Conservation (phyloP, 2,888 invertebrate genomes). For the Drosophila atroscutellata region DNA sequence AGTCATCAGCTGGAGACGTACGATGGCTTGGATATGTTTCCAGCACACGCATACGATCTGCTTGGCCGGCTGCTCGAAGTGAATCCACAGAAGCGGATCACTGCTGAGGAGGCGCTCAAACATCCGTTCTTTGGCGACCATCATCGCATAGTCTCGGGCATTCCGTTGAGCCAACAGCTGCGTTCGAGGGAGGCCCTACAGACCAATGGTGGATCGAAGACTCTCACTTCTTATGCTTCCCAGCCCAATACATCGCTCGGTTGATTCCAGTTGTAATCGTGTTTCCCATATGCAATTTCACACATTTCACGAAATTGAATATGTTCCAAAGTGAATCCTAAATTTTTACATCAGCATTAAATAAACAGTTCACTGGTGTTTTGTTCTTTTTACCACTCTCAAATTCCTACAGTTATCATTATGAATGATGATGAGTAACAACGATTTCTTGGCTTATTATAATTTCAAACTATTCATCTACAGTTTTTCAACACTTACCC, state of each 20-base stretch:
- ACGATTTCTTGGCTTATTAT: not conserved
- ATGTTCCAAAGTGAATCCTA: conserved; percentile 30
- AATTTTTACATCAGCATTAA: conserved; percentile 34
- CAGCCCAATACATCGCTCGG: conserved; percentile 17
- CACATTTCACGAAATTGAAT: conserved; percentile 37
- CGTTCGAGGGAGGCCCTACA: conserved; percentile 42
- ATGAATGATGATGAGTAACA: not conserved
- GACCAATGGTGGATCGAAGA: conserved; percentile 23
- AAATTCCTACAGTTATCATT: not conserved
- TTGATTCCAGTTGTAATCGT: conserved; percentile 7
- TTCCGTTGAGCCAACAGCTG: conserved; percentile 31
- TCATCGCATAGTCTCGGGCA: conserved; percentile 50
- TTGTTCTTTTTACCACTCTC: conserved; percentile 41
- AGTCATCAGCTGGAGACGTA: conserved; percentile 70
- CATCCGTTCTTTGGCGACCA: conserved; percentile 89
- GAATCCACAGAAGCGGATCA: conserved; percentile 89
- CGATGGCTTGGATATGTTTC: conserved; percentile 86
- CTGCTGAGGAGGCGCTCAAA: conserved; percentile 90
- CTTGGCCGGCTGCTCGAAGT: conserved; percentile 90
- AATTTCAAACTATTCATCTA: not conserved
- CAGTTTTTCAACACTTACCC: too few species aligned
- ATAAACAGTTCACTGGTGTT: conserved; percentile 35
- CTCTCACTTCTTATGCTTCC: conserved; percentile 46
- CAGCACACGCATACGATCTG: conserved; percentile 90
- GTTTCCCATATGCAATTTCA: not conserved